phyloP scores from a whole-genome alignment of 2,888 invertebrate genomes.

The Carpatolechia fugitivella region DNA sequence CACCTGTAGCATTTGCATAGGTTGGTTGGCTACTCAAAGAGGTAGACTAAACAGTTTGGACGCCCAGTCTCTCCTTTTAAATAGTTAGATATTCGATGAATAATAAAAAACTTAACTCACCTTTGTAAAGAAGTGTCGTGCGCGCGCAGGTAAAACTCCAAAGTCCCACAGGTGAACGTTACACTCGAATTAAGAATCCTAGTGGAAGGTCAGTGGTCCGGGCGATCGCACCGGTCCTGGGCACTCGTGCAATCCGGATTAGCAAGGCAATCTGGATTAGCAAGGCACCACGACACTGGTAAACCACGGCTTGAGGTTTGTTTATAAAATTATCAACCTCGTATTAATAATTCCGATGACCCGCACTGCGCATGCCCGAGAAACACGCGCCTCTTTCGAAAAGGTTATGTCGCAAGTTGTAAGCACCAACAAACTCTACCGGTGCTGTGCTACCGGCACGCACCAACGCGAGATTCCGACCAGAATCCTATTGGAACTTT shows the following conservation, averaged over 20 bases:
- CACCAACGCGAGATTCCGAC: constrained; percentile 49
- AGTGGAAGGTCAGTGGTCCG: constrained; percentile 34
- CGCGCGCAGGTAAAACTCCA: constrained; percentile 75
- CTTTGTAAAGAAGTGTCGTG: constrained; percentile 67
- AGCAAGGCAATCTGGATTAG: constrained; percentile 53
- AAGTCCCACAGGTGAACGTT: constrained; percentile 76
- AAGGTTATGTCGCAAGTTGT: constrained; percentile 72
- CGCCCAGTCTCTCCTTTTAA: not conserved
- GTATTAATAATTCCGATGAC: constrained; percentile 66
- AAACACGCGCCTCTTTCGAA: constrained; percentile 70
- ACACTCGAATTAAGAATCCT: constrained; percentile 54
- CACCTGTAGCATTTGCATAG: constrained; percentile 28
- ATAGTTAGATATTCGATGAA: not conserved
- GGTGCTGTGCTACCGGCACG: constrained; percentile 37
- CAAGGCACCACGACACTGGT: constrained; percentile 51
- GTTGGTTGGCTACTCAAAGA: not conserved
- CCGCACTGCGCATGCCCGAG: constrained; percentile 71
- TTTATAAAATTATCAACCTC: constrained; percentile 71
- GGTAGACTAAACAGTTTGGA: not conserved
- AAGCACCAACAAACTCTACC: constrained; percentile 50
- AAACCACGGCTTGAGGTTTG: constrained; percentile 58
- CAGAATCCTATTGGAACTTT: constrained; percentile 58
- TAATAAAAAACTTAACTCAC: constrained; percentile 39
- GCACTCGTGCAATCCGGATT: constrained; percentile 55
- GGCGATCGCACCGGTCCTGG: constrained; percentile 28